A percentile compares a stretch with the other conserved stretches of the same genome.
Evolutionary conservation across 1,140 invertebrate genomes (phyloP).

Genomic region (Drosophila mayri): DNA sequence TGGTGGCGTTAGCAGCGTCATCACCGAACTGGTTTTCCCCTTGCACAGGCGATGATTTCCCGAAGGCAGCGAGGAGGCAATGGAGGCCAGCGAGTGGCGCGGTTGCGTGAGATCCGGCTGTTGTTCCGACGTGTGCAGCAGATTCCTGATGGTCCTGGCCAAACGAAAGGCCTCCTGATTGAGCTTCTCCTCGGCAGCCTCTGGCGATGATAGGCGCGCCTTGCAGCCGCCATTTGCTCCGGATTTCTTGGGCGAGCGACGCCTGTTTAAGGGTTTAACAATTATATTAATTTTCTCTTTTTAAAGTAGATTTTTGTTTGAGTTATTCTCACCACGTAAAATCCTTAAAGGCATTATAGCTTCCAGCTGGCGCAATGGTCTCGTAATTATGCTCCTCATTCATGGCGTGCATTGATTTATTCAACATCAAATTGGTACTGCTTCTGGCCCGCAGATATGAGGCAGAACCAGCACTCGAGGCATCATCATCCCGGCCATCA

Average conservation of each 20-base stretch:
- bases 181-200: slow-evolving; percentile 88
- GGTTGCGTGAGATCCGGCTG: slow-evolving; percentile 87
- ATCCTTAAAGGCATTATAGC: slow-evolving; percentile 85
- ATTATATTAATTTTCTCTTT: neutral
- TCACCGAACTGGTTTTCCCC: slow-evolving; percentile 49
- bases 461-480: slow-evolving; percentile 24
- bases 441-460: slow-evolving; percentile 84
- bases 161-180: slow-evolving; percentile 89
- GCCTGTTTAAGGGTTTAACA: slow-evolving; percentile 41
- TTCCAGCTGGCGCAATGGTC: slow-evolving; percentile 68
- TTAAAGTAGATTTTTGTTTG: neutral
- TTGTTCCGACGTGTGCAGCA: slow-evolving; percentile 86
- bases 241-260: slow-evolving; percentile 77
- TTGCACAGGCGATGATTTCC: slow-evolving; percentile 60
- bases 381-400: slow-evolving; percentile 76
- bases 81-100: slow-evolving; percentile 49
- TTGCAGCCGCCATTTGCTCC: slow-evolving; percentile 39
- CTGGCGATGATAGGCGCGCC: slow-evolving; percentile 54
- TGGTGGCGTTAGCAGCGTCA: slow-evolving; percentile 51
- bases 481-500: slow-evolving; percentile 69
- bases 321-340: slow-evolving; percentile 85
- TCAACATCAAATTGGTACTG: slow-evolving; percentile 78
- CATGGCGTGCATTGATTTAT: slow-evolving; percentile 71
- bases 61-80: slow-evolving; percentile 18
- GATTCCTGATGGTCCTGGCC: slow-evolving; percentile 88